A percentile compares a stretch with the other conserved stretches of the same genome.
phyloP scores from a whole-genome alignment of 2,888 invertebrate genomes.

The Aphodius sticticus region DNA sequence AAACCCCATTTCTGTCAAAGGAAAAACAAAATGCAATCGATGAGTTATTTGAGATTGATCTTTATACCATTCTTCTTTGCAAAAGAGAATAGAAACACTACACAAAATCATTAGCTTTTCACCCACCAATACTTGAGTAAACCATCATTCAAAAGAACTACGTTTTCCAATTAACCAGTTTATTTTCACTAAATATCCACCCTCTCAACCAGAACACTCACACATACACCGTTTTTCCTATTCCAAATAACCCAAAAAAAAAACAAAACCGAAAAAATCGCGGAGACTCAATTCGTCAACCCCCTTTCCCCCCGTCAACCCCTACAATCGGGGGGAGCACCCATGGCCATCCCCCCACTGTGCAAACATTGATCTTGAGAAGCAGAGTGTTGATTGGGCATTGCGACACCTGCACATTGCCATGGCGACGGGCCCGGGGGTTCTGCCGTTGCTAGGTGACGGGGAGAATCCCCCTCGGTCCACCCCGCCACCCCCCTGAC shows the following conservation, averaged over 20 bases:
- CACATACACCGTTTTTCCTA: background rate
- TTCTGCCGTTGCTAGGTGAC: slow-evolving; percentile 44
- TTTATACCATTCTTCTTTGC: no score
- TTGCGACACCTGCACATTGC: slow-evolving; percentile 61
- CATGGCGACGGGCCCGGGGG: slow-evolving; percentile 53
- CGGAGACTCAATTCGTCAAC: slow-evolving; percentile 6
- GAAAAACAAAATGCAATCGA: no score
- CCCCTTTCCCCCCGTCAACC: background rate
- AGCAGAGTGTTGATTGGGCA: slow-evolving; percentile 60
- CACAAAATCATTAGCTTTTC: no score
- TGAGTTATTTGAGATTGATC: no score
- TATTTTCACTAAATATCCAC: no score
- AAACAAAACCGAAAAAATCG: background rate
- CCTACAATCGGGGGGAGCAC: background rate
- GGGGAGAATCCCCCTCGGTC: slow-evolving; percentile 15
- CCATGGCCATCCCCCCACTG: slow-evolving; percentile 36
- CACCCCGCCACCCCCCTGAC: slow-evolving; percentile 4
- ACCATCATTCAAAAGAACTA: no score
- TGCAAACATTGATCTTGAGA: slow-evolving; percentile 61
- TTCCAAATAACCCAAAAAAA: no score
- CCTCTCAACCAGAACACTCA: background rate
- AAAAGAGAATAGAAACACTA: no score
- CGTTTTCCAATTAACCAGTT: no score
- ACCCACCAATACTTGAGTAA: no score
- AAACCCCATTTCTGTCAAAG: no score